Evolutionary conservation across 2,888 invertebrate species (phyloP), one percentile per base, ranked within the genome.

Genomic region (Caenorhabditis wallacei): DNA sequence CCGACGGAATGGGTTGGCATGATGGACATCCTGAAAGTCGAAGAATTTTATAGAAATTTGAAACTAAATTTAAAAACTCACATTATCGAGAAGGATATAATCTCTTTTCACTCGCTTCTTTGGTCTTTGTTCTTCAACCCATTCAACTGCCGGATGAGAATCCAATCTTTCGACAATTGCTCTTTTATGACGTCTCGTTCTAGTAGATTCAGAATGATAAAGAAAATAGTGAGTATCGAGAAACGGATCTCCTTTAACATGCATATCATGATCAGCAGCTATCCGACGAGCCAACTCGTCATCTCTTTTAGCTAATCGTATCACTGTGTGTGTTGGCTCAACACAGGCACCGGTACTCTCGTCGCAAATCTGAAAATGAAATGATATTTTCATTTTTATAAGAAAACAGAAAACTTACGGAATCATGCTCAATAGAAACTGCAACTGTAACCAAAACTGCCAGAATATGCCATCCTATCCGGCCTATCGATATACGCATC

Each of bases 141-240:
- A 88, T 66, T 86, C 86, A 40, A 91, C 90, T 22, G 87, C 88
- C 0, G 87, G 88, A 57, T 89, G 88, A n/a, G 61, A 40, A 54
- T 85, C 80, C 43, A 84, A 57, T 37, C 84, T 35, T 10, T 85
- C 84, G n/a, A 88, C 69, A 24, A 85, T 78, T 26, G 85, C 82
- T 54, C 91, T 74, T 37, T 91, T 91, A 63, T 80, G 86, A 20
- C 91, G 66, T 35, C 85, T 78, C 10, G 88, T 78, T 56, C 71
- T 40, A 3, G 64, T 76, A 37, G 80, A 46, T 54, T 88, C 85
- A 16, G 78, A 82, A 72, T 90, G 90, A 61, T 88, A 86, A n/a
- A 91, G 72, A 70, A 91, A 91, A 68, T 91, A 91, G 75, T 90
- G 90, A 26, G 82, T 87, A 54, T 91, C 91, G 59, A 91, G 83